phyloP scores from a whole-genome alignment of 2,797 vertebrate species.

The Microctenopoma stevenorrisi region DNA sequence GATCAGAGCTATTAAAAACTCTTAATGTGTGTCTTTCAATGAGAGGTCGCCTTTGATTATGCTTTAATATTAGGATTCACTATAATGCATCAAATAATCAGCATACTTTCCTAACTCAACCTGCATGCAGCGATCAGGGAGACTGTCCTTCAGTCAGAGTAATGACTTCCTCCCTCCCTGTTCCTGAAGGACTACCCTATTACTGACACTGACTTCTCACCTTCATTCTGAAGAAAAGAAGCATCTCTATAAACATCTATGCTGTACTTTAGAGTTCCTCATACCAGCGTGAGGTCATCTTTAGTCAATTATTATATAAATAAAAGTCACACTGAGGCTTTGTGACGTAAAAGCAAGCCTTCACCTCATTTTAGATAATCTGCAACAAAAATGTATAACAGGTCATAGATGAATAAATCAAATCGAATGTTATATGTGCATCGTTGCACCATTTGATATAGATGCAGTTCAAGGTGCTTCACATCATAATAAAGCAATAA shows the following conservation, averaged over 20 bases:
- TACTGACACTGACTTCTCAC: slow-evolving; percentile 1
- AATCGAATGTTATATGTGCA: no score
- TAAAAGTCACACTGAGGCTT: neutral
- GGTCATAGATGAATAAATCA: no score
- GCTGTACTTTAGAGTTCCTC: neutral
- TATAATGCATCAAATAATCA: neutral
- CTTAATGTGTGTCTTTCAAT: slow-evolving; percentile 10
- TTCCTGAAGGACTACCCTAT: neutral
- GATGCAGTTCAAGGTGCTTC: no score
- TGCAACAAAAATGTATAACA: neutral
- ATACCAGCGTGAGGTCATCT: neutral
- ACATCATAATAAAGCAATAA: no score
- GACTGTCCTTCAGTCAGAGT: slow-evolving; percentile 31
- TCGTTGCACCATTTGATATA: no score
- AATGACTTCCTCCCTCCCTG: slow-evolving; percentile 21
- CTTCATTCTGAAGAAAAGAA: neutral
- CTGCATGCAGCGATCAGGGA: neutral
- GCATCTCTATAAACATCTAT: neutral
- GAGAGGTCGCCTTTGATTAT: slow-evolving; percentile 1
- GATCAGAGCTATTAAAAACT: slow-evolving; percentile 29
- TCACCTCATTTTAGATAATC: neutral
- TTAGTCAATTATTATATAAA: slow-evolving; percentile 4
- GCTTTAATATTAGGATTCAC: slow-evolving; percentile 14
- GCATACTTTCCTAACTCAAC: neutral
- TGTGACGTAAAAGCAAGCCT: neutral